phyloP scores from a whole-genome alignment of 2,797 vertebrate species.

The Sebastes trivittatus region DNA sequence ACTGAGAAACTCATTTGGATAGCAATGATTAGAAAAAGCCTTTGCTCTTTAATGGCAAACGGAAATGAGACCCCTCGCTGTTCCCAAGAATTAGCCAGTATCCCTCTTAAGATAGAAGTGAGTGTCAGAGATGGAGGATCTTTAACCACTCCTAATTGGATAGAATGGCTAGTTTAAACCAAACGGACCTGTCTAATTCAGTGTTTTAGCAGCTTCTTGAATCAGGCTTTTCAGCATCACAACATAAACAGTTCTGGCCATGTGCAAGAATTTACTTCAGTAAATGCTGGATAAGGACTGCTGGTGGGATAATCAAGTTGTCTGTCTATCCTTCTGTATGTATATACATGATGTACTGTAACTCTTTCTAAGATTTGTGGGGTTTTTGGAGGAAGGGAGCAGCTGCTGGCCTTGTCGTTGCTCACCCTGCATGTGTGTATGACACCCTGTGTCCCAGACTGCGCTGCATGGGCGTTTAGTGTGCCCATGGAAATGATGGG shows the following conservation, averaged over 20 bases:
- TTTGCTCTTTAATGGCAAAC: conserved; percentile 53
- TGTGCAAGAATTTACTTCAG: background rate
- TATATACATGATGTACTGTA: background rate
- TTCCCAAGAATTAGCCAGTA: conserved; percentile 43
- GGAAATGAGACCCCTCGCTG: conserved; percentile 54
- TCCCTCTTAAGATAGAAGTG: conserved; percentile 11
- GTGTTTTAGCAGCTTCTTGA: background rate
- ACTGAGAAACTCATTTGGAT: conserved; percentile 53
- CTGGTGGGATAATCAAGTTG: background rate
- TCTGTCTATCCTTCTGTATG: background rate
- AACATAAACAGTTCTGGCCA: background rate
- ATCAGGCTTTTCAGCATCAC: background rate
- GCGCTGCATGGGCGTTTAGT: conserved; percentile 48
- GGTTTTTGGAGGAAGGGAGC: conserved; percentile 33
- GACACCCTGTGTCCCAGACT: conserved; percentile 59
- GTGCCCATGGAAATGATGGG: conserved; percentile 59
- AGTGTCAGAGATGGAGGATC: background rate
- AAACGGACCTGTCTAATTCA: background rate
- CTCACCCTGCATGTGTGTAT: conserved; percentile 39
- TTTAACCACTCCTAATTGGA: conserved; percentile 18
- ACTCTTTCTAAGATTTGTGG: conserved; percentile 1
- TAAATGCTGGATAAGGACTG: background rate
- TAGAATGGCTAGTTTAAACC: conserved; percentile 1
- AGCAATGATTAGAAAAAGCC: conserved; percentile 60
- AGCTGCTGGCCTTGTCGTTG: conserved; percentile 55